Percentiles rank a stretch among this genome's conserved stretches.
These are phyloP conservation scores for Clinocottus analis DNA, from an alignment of 2,113 vertebrate species.

Conservation along the genomic window DNA sequence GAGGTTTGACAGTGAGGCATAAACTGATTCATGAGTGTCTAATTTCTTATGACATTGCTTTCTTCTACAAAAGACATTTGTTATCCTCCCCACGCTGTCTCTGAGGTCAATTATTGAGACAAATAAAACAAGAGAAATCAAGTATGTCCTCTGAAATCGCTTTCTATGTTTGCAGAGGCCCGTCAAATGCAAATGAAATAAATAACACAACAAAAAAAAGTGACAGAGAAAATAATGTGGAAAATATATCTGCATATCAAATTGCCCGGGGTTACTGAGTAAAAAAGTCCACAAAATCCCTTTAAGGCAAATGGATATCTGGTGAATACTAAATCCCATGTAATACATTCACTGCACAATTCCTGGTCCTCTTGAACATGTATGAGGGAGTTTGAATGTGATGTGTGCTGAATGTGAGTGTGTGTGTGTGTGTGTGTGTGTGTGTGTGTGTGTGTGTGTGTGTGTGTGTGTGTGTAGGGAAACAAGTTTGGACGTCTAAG, in stretches of 20 bases:
- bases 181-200: slow-evolving; percentile 75
- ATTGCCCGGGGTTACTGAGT: slow-evolving; percentile 69
- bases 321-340: slow-evolving; percentile 66
- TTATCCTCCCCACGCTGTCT: slow-evolving; percentile 39
- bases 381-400: slow-evolving; percentile 33
- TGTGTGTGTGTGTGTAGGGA: slow-evolving; percentile 25
- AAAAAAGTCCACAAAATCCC: slow-evolving; percentile 76
- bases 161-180: slow-evolving; percentile 68
- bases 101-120: slow-evolving; percentile 45
- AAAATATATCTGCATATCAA: slow-evolving; percentile 63
- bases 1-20: slow-evolving; percentile 30
- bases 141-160: slow-evolving; percentile 62
- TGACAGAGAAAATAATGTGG: slow-evolving; percentile 59
- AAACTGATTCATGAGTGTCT: slow-evolving; percentile 42
- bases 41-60: slow-evolving; percentile 38
- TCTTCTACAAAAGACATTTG: slow-evolving; percentile 37
- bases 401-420: slow-evolving; percentile 27
- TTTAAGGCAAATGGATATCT: slow-evolving; percentile 78
- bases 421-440: slow-evolving; percentile 29
- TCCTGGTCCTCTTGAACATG: slow-evolving; percentile 62
- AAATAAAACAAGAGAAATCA: slow-evolving; percentile 50
- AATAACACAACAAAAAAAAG: slow-evolving; percentile 71
- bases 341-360: slow-evolving; percentile 77
- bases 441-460: slow-evolving; percentile 34
- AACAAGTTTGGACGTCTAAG: slow-evolving; percentile 68